Evolutionary conservation across 1,140 invertebrate genomes (phyloP), one percentile per base, ranked within the genome.

Genomic region (Grapholita molesta): DNA sequence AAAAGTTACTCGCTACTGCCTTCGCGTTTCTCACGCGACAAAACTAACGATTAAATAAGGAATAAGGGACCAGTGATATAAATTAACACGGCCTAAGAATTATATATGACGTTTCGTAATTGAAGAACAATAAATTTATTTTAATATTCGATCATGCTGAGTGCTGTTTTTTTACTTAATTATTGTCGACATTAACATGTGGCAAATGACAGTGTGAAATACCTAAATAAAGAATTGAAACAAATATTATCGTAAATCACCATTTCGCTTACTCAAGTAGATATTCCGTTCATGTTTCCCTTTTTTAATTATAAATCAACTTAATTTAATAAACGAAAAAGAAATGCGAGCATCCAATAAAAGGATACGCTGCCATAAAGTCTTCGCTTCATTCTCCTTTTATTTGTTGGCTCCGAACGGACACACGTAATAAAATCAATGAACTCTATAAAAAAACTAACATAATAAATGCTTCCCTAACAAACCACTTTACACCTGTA

Each of bases 21-120:
- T 67, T 89, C 76, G 89, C 89, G 89, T 91, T 91, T 91, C 89
- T 84, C 89, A 91, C 89, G 89, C 89, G 82, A 91, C 80, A 76
- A 48, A 48, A 72, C 73, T 72, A 75, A 80, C 83, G 84, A 86
- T 86, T 85, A 86, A 88, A 64, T 64, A 52, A 38, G 64, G 71
- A 61, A 86, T 86, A 85, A 81, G 82, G 79, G 74, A 78, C 77
- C 79, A 80, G 80, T 85, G 84, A 79, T 82, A 79, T 80, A 79
- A 55, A 79, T 87, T 83, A 83, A 88, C 85, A 83, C 77, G 82
- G 71, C 79, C 55, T 52, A 66, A 35, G 68, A 57, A 70, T 70
- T 70, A 70, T 64, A 15, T 23, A 66, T 55, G 48, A 64, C 69
- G 52, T 35, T 67, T 67, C 66, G 66, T 70, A 61, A 61, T 28